phyloP scores from a whole-genome alignment of 1,140 invertebrate genomes.

The Acyrthosiphon pisum region DNA sequence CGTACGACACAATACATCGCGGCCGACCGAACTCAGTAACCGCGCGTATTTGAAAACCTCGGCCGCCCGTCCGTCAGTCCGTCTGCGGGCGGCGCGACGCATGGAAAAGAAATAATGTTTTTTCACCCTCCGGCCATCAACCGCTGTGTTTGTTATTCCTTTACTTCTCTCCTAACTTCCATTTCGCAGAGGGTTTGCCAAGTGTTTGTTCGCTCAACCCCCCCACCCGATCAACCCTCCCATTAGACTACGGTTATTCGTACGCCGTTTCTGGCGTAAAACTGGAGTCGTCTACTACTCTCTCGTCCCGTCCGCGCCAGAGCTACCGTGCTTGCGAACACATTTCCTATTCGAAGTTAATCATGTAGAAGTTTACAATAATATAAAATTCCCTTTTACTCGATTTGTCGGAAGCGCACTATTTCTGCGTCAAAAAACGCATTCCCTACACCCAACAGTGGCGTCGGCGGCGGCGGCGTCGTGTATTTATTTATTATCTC shows the following conservation, averaged over 20 bases:
- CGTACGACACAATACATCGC: background rate
- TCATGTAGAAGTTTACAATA: constrained; percentile 57
- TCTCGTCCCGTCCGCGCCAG: background rate
- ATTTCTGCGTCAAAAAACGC: constrained; percentile 56
- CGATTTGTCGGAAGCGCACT: constrained; percentile 53
- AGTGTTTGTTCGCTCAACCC: constrained; percentile 15
- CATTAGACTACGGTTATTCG: background rate
- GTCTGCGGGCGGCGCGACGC: background rate
- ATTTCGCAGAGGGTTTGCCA: constrained; percentile 34
- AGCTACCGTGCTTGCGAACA: constrained; percentile 23
- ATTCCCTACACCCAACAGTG: constrained; percentile 3
- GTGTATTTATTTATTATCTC: constrained; percentile 48
- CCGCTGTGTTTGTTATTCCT: background rate
- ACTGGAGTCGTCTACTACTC: background rate
- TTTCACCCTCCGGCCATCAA: background rate
- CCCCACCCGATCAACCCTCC: background rate
- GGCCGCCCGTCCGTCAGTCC: background rate
- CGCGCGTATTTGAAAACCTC: background rate
- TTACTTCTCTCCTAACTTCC: constrained; percentile 22
- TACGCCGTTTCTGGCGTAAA: constrained; percentile 32
- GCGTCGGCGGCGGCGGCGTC: background rate
- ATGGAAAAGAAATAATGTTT: constrained; percentile 24
- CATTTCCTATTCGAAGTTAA: constrained; percentile 55
- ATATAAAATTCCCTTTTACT: constrained; percentile 57
- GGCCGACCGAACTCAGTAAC: background rate